These are phyloP conservation scores for Ophion slaviceki DNA, from an alignment of 2,888 invertebrate species.

Conservation along the genomic window DNA sequence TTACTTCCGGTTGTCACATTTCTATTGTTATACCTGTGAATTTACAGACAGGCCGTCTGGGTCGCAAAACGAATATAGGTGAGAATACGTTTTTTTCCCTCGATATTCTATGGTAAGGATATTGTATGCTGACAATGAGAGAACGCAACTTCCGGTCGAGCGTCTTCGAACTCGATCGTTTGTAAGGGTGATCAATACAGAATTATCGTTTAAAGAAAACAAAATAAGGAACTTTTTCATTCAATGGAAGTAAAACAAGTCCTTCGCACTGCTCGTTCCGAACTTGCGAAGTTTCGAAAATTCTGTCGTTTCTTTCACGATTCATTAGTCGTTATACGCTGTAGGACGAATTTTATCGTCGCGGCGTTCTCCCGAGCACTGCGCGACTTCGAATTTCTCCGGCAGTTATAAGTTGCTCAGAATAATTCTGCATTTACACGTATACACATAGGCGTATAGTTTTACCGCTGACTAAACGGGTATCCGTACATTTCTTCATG, in stretches of 20 bases:
- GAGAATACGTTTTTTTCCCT: not conserved
- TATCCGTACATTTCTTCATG: not conserved
- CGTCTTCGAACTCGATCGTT: not conserved
- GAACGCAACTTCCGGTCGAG: not conserved
- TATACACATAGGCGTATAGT: not conserved
- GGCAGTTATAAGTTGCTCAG: not conserved
- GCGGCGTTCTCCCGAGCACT: too few species aligned
- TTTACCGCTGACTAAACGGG: not conserved
- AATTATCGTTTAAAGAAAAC: not conserved
- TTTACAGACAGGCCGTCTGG: not conserved
- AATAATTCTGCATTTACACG: not conserved
- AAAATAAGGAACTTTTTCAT: not conserved
- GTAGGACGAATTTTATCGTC: too few species aligned
- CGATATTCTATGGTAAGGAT: not conserved
- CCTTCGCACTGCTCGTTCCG: too few species aligned
- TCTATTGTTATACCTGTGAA: not conserved
- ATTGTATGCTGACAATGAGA: not conserved
- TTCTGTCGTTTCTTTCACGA: too few species aligned
- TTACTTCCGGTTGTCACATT: slow-evolving; percentile 23
- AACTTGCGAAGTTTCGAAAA: too few species aligned
- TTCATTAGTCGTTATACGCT: too few species aligned
- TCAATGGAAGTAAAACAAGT: not conserved
- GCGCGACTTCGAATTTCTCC: not conserved
- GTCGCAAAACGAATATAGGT: slow-evolving; percentile 26
- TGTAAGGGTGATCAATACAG: not conserved